Evolutionary conservation across 2,797 vertebrate genomes (phyloP).

Genomic region (Schizopygopsis pylzovi): DNA sequence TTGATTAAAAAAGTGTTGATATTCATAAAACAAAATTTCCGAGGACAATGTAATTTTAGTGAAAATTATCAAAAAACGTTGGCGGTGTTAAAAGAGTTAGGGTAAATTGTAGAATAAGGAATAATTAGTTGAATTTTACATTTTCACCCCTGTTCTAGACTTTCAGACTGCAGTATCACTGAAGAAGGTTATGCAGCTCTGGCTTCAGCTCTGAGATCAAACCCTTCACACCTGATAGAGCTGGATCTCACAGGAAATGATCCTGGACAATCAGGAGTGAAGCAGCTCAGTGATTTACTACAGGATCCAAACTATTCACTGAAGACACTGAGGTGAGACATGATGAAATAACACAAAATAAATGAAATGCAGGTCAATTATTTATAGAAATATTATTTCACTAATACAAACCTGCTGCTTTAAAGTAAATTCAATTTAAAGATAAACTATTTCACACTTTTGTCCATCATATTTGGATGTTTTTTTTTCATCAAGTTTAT

Average conservation of each 20-base stretch:
- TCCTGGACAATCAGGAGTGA: too few species aligned
- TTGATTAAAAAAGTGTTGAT: too few species aligned
- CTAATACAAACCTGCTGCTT: not conserved
- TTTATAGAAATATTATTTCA: not conserved
- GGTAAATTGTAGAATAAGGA: not conserved
- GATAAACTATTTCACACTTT: not conserved
- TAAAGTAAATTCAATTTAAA: not conserved
- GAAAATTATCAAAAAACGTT: too few species aligned
- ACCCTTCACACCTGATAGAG: not conserved
- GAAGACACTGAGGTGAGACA: too few species aligned
- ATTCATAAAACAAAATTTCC: too few species aligned
- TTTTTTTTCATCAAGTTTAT: not conserved
- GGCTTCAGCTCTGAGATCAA: not conserved
- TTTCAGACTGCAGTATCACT: not conserved
- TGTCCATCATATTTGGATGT: not conserved
- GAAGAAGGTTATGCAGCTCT: not conserved
- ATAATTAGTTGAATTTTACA: not conserved
- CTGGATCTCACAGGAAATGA: too few species aligned
- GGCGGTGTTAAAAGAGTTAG: too few species aligned
- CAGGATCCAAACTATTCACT: too few species aligned
- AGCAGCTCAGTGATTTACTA: too few species aligned
- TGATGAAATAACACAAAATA: too few species aligned
- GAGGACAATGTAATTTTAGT: too few species aligned
- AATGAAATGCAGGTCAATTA: not conserved
- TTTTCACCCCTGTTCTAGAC: not conserved